Evolutionary conservation across 2,888 invertebrate genomes (phyloP).

Genomic region (Antheraea yamamai): DNA sequence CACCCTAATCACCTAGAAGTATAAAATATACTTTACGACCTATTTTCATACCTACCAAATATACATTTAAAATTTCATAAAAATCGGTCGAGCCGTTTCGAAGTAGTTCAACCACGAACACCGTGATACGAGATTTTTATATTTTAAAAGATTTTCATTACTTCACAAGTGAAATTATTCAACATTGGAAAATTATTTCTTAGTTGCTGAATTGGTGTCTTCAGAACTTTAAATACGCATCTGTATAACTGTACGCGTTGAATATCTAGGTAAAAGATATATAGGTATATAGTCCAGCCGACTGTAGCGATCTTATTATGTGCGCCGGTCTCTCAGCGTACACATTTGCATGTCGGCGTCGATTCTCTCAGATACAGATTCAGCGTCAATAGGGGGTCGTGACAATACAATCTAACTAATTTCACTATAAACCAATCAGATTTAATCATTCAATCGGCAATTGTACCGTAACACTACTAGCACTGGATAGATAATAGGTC

Average conservation of each 20-base stretch:
- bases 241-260: background rate
- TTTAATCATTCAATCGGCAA: too few species aligned
- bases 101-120: too few species aligned
- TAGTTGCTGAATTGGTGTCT: background rate
- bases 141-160: too few species aligned
- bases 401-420: background rate
- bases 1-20: too few species aligned
- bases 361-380: background rate
- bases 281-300: background rate
- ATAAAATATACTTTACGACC: too few species aligned
- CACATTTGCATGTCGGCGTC: background rate
- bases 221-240: background rate
- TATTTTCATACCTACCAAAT: too few species aligned
- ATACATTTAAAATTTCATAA: too few species aligned
- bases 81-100: too few species aligned
- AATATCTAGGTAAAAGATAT: background rate
- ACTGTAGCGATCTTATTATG: constrained; percentile 7
- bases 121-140: too few species aligned
- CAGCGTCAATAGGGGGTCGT: background rate
- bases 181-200: background rate
- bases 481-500: too few species aligned
- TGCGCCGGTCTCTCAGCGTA: background rate
- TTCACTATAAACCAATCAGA: background rate
- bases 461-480: too few species aligned
- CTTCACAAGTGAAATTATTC: background rate